These are phyloP conservation scores for Ethmia dodecea DNA, from an alignment of 2,888 invertebrate species.

Conservation along the genomic window DNA sequence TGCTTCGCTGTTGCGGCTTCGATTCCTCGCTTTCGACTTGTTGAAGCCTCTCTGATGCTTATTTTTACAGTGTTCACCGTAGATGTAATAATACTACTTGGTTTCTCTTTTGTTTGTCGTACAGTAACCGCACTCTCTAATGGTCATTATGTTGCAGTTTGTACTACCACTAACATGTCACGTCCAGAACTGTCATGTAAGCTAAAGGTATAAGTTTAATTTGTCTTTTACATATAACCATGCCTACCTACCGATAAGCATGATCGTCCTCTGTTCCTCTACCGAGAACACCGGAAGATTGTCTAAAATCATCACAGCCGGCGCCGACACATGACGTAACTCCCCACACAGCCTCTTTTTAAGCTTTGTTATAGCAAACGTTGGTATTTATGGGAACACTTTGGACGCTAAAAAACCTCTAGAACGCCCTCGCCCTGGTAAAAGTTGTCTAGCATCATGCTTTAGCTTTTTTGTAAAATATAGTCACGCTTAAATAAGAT, in stretches of 20 bases:
- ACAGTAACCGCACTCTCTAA: constrained; percentile 78
- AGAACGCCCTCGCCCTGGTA: constrained; percentile 75
- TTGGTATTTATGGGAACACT: constrained; percentile 75
- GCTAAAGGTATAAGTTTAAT: constrained; percentile 76
- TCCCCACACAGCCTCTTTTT: constrained; percentile 68
- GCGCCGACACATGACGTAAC: constrained; percentile 64
- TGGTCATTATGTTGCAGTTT: constrained; percentile 78
- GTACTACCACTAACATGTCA: constrained; percentile 78
- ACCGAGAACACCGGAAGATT: constrained; percentile 46
- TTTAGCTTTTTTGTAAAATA: constrained; percentile 77
- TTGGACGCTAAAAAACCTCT: constrained; percentile 73
- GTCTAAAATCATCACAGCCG: constrained; percentile 53
- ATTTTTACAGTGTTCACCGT: constrained; percentile 68
- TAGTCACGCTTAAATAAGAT: constrained; percentile 78
- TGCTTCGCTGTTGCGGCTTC: constrained; percentile 72
- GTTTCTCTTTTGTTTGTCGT: constrained; percentile 74
- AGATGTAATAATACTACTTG: constrained; percentile 69
- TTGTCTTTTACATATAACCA: constrained; percentile 71
- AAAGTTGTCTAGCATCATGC: constrained; percentile 77
- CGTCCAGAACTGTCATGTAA: constrained; percentile 78
- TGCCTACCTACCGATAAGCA: constrained; percentile 61
- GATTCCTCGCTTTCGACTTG: constrained; percentile 68
- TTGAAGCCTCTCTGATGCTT: constrained; percentile 73
- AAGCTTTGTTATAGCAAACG: constrained; percentile 70
- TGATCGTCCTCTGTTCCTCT: constrained; percentile 54